phyloP scores from a whole-genome alignment of 2,113 vertebrate species.

The Phylloscopus trochiloides region DNA sequence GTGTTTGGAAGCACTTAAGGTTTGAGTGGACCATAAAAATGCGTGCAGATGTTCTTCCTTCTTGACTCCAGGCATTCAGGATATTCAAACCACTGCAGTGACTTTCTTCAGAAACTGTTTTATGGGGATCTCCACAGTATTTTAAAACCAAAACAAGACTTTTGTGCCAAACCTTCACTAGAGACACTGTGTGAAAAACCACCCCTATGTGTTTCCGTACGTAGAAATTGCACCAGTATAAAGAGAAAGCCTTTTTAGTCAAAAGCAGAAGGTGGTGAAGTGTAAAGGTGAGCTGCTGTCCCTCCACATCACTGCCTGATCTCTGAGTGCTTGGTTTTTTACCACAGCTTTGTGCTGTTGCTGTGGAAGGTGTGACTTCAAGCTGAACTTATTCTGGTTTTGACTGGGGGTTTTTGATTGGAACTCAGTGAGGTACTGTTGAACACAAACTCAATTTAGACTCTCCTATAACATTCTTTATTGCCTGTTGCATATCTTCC shows the following conservation, averaged over 20 bases:
- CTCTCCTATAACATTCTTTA: neutral
- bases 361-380: neutral
- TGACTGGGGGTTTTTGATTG: neutral
- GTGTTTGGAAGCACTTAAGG: conserved; percentile 7
- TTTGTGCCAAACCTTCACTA: neutral
- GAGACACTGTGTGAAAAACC: neutral
- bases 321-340: neutral
- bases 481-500: neutral
- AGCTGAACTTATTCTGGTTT: neutral
- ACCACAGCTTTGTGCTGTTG: neutral
- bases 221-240: neutral
- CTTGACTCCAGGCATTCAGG: neutral
- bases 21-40: conserved; percentile 34
- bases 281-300: neutral
- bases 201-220: neutral
- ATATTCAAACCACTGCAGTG: neutral
- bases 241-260: neutral
- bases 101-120: neutral
- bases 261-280: neutral
- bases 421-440: neutral
- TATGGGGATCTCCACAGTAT: neutral
- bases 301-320: neutral
- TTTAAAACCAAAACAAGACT: neutral
- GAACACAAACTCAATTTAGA: neutral
- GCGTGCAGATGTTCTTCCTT: neutral